A percentile compares a stretch with the other conserved stretches of the same genome.
Conservation (phyloP, 2,113 vertebrate genomes). For the Myxocyprinus asiaticus region DNA sequence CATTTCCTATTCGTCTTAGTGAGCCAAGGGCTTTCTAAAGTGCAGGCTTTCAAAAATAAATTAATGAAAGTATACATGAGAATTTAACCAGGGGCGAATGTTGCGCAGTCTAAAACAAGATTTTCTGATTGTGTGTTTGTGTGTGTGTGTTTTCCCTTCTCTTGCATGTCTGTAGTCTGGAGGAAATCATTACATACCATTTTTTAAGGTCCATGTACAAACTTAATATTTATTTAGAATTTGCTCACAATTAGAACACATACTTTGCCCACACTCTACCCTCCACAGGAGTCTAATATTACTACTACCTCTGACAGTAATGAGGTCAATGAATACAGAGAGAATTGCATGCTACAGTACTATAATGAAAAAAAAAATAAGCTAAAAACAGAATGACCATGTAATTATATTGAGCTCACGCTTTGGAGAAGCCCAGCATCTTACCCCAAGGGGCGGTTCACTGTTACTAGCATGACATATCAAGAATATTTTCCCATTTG, state of each 20-base stretch:
- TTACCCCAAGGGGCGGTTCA: not conserved
- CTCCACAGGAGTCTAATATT: not conserved
- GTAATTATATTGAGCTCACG: not conserved
- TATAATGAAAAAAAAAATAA: slow-evolving; percentile 1
- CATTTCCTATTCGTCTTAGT: not conserved
- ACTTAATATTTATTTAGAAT: not conserved
- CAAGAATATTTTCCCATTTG: not conserved
- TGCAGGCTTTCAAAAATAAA: slow-evolving; percentile 23
- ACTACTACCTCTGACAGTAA: slow-evolving; percentile 12
- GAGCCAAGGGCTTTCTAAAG: slow-evolving; percentile 11
- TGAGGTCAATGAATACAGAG: slow-evolving; percentile 32
- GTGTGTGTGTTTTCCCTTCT: not conserved
- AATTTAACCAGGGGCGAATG: not conserved
- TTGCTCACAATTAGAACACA: too few relatives aligned
- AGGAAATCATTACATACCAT: not conserved
- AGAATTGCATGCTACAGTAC: not conserved
- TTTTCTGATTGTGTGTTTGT: not conserved
- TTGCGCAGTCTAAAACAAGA: not conserved
- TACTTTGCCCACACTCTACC: not conserved
- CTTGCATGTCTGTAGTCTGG: not conserved
- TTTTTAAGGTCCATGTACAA: not conserved
- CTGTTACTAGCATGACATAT: not conserved
- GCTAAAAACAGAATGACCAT: not conserved
- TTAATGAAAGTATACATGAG: not conserved
- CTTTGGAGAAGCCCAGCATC: not conserved